phyloP scores from a whole-genome alignment of 2,113 vertebrate species.

The Balaenoptera acutorostrata region DNA sequence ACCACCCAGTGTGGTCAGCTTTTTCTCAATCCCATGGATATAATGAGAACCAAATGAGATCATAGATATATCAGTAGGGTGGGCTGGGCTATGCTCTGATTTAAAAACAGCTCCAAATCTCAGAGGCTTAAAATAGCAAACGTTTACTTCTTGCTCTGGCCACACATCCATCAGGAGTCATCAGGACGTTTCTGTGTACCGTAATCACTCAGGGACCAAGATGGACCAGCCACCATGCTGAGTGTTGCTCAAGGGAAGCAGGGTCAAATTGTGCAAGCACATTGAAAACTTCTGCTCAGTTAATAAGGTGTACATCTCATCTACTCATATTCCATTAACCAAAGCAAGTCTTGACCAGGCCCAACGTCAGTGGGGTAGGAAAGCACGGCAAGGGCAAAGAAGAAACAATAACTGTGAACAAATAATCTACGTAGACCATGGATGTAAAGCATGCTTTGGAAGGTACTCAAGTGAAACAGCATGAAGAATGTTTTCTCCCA shows the following conservation, averaged over 20 bases:
- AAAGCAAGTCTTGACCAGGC: background rate
- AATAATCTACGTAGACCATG: background rate
- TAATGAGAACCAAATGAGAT: constrained; percentile 49
- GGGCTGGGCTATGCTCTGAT: background rate
- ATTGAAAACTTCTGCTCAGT: background rate
- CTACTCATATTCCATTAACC: background rate
- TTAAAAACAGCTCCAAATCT: constrained; percentile 36
- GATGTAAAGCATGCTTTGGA: constrained; percentile 29
- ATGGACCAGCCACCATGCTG: background rate
- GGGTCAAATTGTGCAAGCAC: background rate
- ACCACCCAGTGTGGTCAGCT: background rate
- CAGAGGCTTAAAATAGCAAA: constrained; percentile 35
- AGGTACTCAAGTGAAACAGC: constrained; percentile 22
- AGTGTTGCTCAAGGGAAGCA: background rate
- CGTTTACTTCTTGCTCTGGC: background rate
- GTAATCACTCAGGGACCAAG: background rate
- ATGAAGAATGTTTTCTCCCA: background rate
- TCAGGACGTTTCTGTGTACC: background rate
- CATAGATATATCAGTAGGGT: background rate
- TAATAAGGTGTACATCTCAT: background rate
- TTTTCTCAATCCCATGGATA: background rate
- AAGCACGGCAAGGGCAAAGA: constrained; percentile 6
- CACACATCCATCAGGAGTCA: constrained; percentile 6
- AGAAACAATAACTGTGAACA: constrained; percentile 7
- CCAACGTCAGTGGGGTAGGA: background rate